Evolutionary conservation across 2,797 vertebrate genomes (phyloP).

Genomic region (Microcaecilia unicolor): DNA sequence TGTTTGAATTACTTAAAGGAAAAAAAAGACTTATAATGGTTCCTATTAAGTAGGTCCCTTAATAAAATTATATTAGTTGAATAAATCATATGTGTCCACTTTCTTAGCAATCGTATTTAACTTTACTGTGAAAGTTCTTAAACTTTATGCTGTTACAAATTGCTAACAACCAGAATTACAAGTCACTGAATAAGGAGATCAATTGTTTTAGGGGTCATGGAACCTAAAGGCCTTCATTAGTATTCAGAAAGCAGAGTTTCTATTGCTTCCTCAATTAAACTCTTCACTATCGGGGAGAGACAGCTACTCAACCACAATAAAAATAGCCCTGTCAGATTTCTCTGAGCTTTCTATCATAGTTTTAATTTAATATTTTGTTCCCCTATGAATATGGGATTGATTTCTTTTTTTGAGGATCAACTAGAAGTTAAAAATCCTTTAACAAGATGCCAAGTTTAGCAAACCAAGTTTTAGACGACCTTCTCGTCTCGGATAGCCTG

Average conservation of each 20-base stretch:
- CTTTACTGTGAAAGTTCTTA: too few species aligned
- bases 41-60: too few species aligned
- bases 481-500: too few species aligned
- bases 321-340: slow-evolving; percentile 7
- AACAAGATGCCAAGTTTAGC: slow-evolving; percentile 4
- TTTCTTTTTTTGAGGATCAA: slow-evolving; percentile 6
- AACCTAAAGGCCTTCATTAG: background rate
- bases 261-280: slow-evolving; percentile 24
- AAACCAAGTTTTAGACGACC: too few species aligned
- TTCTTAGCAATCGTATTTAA: too few species aligned
- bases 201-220: background rate
- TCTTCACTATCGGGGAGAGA: slow-evolving; percentile 1
- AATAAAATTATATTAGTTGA: too few species aligned
- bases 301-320: slow-evolving; percentile 24
- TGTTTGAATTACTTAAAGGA: too few species aligned
- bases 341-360: background rate
- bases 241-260: slow-evolving; percentile 1
- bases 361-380: background rate
- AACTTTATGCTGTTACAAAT: too few species aligned
- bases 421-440: background rate
- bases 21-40: too few species aligned
- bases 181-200: background rate
- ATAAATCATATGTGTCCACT: too few species aligned
- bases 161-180: background rate
- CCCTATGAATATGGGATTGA: slow-evolving; percentile 3